Conservation (phyloP, 2,113 vertebrate species). For the Leptosomus discolor region DNA sequence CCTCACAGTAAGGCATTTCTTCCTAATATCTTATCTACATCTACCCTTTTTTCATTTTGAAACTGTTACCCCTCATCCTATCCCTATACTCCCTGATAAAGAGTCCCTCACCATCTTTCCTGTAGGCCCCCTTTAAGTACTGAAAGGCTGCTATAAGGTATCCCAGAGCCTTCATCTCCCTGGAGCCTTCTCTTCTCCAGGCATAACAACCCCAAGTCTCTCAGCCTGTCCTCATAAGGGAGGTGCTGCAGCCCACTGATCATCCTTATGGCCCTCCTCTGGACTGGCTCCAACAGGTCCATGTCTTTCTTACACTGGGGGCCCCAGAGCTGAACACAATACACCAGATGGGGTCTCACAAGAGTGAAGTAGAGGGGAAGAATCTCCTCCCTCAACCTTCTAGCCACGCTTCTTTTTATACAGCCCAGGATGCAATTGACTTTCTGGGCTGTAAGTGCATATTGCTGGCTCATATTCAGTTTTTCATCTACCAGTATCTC, state of each 20-base stretch:
- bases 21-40: neutral
- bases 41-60: neutral
- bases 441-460: fast-evolving
- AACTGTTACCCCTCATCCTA: neutral
- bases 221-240: neutral
- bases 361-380: neutral
- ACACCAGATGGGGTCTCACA: neutral
- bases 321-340: fast-evolving
- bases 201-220: neutral
- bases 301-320: neutral
- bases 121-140: neutral
- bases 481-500: neutral
- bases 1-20: neutral
- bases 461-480: fast-evolving
- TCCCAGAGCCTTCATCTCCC: too few relatives aligned
- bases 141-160: neutral
- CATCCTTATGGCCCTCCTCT: neutral
- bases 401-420: neutral
- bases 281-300: fast-evolving
- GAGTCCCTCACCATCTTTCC: neutral
- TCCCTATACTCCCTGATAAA: neutral
- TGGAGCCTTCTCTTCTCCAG: neutral
- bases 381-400: neutral
- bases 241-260: neutral
- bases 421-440: fast-evolving